A percentile compares a stretch with the other conserved stretches of the same genome.
Evolutionary conservation across 2,888 invertebrate genomes (phyloP).

Genomic region (Andrena bicolor): DNA sequence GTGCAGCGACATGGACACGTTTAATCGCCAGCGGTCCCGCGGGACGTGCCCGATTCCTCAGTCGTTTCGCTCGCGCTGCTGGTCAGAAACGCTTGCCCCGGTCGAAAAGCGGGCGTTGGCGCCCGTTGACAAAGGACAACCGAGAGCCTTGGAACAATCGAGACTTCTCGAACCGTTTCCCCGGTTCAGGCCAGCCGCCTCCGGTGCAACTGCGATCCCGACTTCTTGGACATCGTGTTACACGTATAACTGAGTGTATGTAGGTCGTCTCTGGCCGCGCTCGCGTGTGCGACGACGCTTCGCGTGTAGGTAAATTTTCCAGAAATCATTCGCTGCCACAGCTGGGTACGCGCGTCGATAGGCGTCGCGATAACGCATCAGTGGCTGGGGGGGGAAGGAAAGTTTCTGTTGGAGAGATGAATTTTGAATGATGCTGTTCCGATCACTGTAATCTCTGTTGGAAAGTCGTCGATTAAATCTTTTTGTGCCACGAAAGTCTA

Average conservation of each 20-base stretch:
- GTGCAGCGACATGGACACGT: neutral
- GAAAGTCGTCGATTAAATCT: neutral
- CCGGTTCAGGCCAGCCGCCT: constrained; percentile 38
- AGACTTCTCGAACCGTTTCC: constrained; percentile 37
- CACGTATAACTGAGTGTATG: constrained; percentile 13
- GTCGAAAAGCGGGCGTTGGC: constrained; percentile 1
- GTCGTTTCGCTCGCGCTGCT: neutral
- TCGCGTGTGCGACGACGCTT: constrained; percentile 40
- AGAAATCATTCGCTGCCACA: constrained; percentile 12
- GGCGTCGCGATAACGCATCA: constrained; percentile 24
- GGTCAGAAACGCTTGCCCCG: constrained; percentile 9
- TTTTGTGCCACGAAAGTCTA: too few relatives aligned
- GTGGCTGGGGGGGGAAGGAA: neutral
- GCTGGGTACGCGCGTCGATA: constrained; percentile 25
- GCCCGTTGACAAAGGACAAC: constrained; percentile 43
- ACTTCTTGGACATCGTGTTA: constrained; percentile 44
- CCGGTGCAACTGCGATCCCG: constrained; percentile 55
- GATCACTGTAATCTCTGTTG: neutral
- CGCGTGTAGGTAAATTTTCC: constrained; percentile 41
- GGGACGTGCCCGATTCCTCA: constrained; percentile 6
- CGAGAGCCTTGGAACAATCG: constrained; percentile 47
- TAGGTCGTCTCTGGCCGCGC: constrained; percentile 37
- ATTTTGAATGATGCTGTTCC: neutral
- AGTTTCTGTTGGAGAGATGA: neutral
- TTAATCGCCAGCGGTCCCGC: constrained; percentile 5